Evolutionary conservation across 2,113 vertebrate species (phyloP).

Genomic region (Callocephalon fimbriatum): DNA sequence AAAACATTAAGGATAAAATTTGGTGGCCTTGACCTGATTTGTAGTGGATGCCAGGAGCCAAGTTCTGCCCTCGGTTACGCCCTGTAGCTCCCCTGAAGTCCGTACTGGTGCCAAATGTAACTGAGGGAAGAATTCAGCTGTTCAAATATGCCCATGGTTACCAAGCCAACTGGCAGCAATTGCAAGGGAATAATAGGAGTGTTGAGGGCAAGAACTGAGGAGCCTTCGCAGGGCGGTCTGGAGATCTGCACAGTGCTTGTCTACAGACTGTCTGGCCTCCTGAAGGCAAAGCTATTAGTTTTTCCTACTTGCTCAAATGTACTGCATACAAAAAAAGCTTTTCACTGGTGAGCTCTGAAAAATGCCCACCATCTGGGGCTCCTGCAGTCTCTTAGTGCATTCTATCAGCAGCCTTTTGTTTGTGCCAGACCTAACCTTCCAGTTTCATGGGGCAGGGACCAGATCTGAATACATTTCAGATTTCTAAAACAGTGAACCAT

Average conservation of each 20-base stretch:
- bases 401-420: not conserved
- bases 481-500: not conserved
- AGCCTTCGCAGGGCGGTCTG: constrained; percentile 7
- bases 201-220: constrained; percentile 53
- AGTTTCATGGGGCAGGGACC: not conserved
- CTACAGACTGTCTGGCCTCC: constrained; percentile 46
- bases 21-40: constrained; percentile 20
- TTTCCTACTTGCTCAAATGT: constrained; percentile 17
- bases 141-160: constrained; percentile 31
- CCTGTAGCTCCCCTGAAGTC: constrained; percentile 41
- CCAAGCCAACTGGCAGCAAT: constrained; percentile 58
- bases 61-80: constrained; percentile 28
- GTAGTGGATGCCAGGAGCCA: not conserved
- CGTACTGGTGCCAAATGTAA: constrained; percentile 18
- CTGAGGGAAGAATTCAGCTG: constrained; percentile 64
- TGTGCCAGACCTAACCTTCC: not conserved
- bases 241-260: not conserved
- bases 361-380: not conserved
- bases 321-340: not conserved
- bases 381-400: not conserved
- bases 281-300: constrained; percentile 41
- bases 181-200: constrained; percentile 51
- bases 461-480: not conserved
- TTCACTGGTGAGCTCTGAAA: not conserved
- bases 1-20: not conserved